Conservation (phyloP, 2,797 vertebrate genomes). For the Vipera ursinii region DNA sequence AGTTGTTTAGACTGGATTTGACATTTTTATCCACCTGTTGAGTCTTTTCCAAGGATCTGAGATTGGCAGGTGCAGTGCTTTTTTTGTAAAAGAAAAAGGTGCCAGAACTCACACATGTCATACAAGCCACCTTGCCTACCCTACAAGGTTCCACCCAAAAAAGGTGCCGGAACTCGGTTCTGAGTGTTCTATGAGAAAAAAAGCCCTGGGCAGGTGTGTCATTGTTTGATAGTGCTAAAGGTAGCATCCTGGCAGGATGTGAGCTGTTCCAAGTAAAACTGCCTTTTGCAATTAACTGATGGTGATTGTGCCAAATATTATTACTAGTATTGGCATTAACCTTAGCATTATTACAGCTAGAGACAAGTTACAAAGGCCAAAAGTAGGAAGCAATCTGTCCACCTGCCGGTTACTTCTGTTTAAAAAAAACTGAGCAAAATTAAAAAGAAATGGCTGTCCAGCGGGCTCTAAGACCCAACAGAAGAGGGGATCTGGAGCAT, state of each 20-base stretch:
- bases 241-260: neutral
- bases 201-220: neutral
- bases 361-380: neutral
- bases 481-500: constrained; percentile 54
- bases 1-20: neutral
- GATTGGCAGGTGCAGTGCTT: neutral
- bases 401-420: neutral
- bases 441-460: neutral
- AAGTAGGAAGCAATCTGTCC: neutral
- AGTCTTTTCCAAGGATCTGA: neutral
- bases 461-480: constrained; percentile 61
- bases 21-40: neutral
- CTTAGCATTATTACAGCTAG: neutral
- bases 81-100: no score
- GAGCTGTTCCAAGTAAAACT: neutral
- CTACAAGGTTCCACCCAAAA: no score
- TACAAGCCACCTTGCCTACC: no score
- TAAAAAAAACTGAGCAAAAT: neutral
- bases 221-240: neutral
- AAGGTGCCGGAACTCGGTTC: no score
- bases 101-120: no score
- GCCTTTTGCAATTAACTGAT: neutral
- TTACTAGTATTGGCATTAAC: neutral
- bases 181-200: no score
- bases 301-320: neutral